Base-by-base conservation (phyloP, 2,888 invertebrate species). In the Heliconius cydno region DNA sequence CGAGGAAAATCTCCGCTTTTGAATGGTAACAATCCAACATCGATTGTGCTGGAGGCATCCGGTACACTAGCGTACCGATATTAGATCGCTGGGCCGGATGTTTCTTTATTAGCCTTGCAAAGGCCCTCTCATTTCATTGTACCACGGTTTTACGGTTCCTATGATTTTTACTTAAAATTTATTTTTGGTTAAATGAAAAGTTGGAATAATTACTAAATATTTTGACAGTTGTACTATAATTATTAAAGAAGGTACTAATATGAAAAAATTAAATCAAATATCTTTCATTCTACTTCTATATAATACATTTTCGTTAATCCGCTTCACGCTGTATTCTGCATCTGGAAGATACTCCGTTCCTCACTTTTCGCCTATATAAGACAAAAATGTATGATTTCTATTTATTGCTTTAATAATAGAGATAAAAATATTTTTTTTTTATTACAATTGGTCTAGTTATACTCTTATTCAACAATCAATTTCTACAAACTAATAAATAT, bases 71-170 rank as follows among this genome's bases (percentile, higher is more conserved):
- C 71, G 63, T 52, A 57, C 72, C 67, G 60, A 73, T 80, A 79
- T 80, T 76, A 76, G 76, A 80, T 80, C 72, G 79, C 71, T 67
- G 72, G 63, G 71, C 78, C 73, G 79, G 75, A 66, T 68, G 73
- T 76, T 80, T 76, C 72, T 76, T 76, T 80, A 77, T 77, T 52
- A 65, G 38, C 41, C 60, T 70, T 66, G 41, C 71, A 73, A 73
- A 67, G 73, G 52, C 73, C 19, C 41, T 25, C 57, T 57, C 57
- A 22, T 78, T 66, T 57, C 38, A 30, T 25, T 38, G 12, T 38
- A 72, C n/a, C 28, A 41, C 67, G 15, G 28, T 78, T 25, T 78
- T 60, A 67, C 73, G 28, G 41, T 28, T 77, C 25, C 68, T 30
- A 65, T 30, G 60, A 41, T 46, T 63, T 70, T n/a, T 30, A 77